Percentiles rank a stretch among this genome's conserved stretches.
phyloP scores from a whole-genome alignment of 1,140 invertebrate genomes.

The Drosophila repletoides region DNA sequence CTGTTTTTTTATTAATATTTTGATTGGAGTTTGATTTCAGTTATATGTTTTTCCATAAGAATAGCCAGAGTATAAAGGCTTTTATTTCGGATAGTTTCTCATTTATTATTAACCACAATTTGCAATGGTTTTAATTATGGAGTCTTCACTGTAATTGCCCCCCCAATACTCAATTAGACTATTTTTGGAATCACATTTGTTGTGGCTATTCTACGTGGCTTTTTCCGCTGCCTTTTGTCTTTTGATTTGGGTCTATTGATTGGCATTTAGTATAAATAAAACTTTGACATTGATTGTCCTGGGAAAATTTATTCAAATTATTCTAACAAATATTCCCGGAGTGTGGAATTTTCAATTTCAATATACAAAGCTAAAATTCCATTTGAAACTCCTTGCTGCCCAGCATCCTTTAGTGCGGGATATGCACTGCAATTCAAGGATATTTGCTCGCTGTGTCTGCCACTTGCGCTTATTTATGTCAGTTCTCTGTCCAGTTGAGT shows the following conservation, averaged over 20 bases:
- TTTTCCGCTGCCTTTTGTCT: background rate
- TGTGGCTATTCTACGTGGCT: background rate
- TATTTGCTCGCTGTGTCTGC: conserved; percentile 34
- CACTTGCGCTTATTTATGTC: conserved; percentile 63
- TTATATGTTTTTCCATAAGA: too few species aligned
- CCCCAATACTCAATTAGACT: conserved; percentile 71
- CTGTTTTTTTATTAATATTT: conserved; percentile 52
- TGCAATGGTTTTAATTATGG: too few species aligned
- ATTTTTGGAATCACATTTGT: conserved; percentile 29
- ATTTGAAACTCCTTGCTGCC: background rate
- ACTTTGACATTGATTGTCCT: background rate
- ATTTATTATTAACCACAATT: too few species aligned
- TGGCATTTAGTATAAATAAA: conserved; percentile 1
- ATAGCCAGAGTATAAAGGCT: too few species aligned
- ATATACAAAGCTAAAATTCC: conserved; percentile 51
- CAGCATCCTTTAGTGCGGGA: conserved; percentile 27
- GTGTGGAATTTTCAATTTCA: conserved; percentile 39
- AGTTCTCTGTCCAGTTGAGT: conserved; percentile 22
- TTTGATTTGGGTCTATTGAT: conserved; percentile 9
- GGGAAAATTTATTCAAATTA: background rate
- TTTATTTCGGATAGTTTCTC: too few species aligned
- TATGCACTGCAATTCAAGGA: conserved; percentile 54
- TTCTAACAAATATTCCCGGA: background rate
- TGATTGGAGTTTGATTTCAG: too few species aligned
- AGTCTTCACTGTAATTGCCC: too few species aligned